Evolutionary conservation across 2,888 invertebrate species (phyloP).

Genomic region (Zonitis immaculata): DNA sequence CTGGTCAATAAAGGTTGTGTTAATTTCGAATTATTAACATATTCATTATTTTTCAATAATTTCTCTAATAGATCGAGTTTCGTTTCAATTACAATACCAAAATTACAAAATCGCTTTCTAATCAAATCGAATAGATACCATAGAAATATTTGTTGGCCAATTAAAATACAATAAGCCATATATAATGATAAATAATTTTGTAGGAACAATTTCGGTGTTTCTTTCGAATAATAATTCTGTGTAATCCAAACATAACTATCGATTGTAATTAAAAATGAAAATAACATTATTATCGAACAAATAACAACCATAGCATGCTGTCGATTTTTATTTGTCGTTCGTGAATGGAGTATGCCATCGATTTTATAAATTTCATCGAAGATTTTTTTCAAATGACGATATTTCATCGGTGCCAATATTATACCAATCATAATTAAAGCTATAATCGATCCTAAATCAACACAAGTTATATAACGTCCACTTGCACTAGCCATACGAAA

Average conservation of each 20-base stretch:
- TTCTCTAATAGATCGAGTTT: neutral
- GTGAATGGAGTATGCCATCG: slow-evolving; percentile 24
- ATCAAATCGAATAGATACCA: slow-evolving; percentile 50
- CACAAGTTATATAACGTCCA: slow-evolving; percentile 27
- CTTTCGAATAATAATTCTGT: neutral
- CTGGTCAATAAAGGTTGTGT: neutral
- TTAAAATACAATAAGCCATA: slow-evolving; percentile 55
- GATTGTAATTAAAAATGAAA: slow-evolving; percentile 14
- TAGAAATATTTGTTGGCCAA: slow-evolving; percentile 58
- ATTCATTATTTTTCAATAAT: neutral
- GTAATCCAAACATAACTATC: slow-evolving; percentile 24
- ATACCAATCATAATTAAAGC: slow-evolving; percentile 26
- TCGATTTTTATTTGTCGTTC: slow-evolving; percentile 11
- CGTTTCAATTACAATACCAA: neutral
- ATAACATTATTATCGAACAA: slow-evolving; percentile 5
- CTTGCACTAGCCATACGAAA: slow-evolving; percentile 27
- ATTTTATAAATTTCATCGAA: slow-evolving; percentile 25
- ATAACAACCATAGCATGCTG: slow-evolving; percentile 21
- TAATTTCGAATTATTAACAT: neutral
- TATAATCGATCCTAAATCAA: slow-evolving; percentile 29
- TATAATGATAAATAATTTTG: slow-evolving; percentile 57
- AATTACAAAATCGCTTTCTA: neutral
- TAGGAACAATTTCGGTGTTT: slow-evolving; percentile 48
- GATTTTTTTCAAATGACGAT: slow-evolving; percentile 26
- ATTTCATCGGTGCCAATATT: slow-evolving; percentile 24